Evolutionary conservation across 1,140 invertebrate species (phyloP).

Genomic region (Nilaparvata lugens): DNA sequence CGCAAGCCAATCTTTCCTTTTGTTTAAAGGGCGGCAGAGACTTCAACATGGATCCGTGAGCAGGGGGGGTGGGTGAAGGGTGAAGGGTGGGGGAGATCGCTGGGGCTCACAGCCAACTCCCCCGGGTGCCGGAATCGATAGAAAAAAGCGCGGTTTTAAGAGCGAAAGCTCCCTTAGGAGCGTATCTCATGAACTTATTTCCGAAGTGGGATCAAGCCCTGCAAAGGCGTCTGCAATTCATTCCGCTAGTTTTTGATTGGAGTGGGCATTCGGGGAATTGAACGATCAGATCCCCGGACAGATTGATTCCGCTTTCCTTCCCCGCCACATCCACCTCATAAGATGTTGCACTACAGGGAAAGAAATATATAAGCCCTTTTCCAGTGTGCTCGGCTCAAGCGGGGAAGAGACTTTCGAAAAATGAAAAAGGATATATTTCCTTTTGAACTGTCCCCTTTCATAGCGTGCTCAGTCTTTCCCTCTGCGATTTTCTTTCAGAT

Average conservation of each 20-base stretch:
- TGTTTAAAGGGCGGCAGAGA: too few relatives aligned
- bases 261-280: neutral
- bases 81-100: too few relatives aligned
- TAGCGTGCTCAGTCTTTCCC: too few relatives aligned
- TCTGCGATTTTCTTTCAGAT: too few relatives aligned
- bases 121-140: neutral
- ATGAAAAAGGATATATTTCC: too few relatives aligned
- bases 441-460: too few relatives aligned
- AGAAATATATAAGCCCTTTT: too few relatives aligned
- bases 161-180: neutral
- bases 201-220: constrained; percentile 8
- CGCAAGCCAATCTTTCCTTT: too few relatives aligned
- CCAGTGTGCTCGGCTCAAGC: too few relatives aligned
- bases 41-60: too few relatives aligned
- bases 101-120: neutral
- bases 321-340: neutral
- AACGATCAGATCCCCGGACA: constrained; percentile 8
- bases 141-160: neutral
- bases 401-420: too few relatives aligned
- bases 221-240: constrained; percentile 3
- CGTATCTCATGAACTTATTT: constrained; percentile 4
- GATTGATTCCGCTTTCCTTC: constrained; percentile 5
- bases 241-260: constrained; percentile 16
- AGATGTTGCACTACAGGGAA: neutral
- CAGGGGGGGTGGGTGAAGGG: neutral